Base-by-base conservation (phyloP, 2,888 invertebrate species). In the Panzeria rudis region DNA sequence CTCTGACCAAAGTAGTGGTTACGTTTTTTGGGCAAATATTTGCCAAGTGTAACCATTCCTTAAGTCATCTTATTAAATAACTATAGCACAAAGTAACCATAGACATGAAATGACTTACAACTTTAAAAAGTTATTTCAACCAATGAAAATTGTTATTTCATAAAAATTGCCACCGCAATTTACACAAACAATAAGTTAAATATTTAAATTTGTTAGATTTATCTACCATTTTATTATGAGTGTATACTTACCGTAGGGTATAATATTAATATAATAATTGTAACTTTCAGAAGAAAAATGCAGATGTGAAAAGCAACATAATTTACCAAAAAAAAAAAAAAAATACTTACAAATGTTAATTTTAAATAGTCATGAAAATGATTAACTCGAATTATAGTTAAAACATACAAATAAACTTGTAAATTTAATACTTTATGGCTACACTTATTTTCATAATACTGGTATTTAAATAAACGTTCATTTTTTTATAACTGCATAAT, bases 311-410 rank as follows among this genome's bases (percentile, higher is more conserved):
- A 71, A 17, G 32, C 50, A 11, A 20, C 6, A 73, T 32, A n/a
- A 20, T 38, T 29, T 15, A 47, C 20, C 66, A 3, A 61, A 29
- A 29, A 29, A 29, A 29, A 23, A 56, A 44, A 9, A 59, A 23
- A 77, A 35, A 7, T 20, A 52, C 38, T 29, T 17, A 44, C 41
- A 79, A 47, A 23, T 47, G 35, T 35, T 9, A 17, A 50, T 73
- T 59, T 73, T 50, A 59, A 66, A 66, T 29, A 66, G 23, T 35
- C 68, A 44, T 81, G 44, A 69, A 62, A 23, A 25, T 69, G 25
- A 75, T 69, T 61, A 75, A 68, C 32, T 69, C 47, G 17, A 75
- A 62, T 76, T 81, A 81, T 17, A 69, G 66, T 56, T 54, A 64
- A 79, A 44, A 35, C 23, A 32, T 15, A 3, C 41, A 64, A 32